These are phyloP conservation scores for Ictalurus furcatus DNA, from an alignment of 2,113 vertebrate genomes.

Conservation along the genomic window DNA sequence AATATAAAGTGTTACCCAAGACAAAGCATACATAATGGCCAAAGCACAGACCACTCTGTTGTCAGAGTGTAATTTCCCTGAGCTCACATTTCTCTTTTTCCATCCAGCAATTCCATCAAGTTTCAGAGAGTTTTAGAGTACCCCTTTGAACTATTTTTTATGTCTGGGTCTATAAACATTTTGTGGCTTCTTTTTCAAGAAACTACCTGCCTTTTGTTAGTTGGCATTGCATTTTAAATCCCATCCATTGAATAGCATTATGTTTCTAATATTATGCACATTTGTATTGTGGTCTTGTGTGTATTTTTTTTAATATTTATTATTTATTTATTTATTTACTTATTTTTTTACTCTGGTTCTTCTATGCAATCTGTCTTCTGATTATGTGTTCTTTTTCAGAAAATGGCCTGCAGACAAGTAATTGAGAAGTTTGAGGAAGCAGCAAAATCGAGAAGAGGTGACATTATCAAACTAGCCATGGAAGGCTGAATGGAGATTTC, in stretches of 20 bases:
- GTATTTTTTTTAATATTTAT: no score
- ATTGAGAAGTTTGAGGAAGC: constrained; percentile 73
- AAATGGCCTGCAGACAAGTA: constrained; percentile 69
- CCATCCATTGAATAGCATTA: background rate
- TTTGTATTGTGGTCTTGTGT: background rate
- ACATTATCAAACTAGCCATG: constrained; percentile 70
- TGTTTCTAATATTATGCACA: background rate
- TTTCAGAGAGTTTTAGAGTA: background rate
- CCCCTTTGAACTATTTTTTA: background rate
- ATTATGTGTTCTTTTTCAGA: constrained; percentile 64
- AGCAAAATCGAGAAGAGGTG: constrained; percentile 61
- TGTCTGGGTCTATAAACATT: background rate
- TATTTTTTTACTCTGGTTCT: background rate
- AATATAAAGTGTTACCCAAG: background rate
- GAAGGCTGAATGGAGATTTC: constrained; percentile 57
- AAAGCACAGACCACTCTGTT: background rate
- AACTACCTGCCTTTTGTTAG: background rate
- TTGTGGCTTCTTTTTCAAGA: background rate
- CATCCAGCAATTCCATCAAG: background rate
- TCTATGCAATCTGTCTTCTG: background rate
- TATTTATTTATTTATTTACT: no score
- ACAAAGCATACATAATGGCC: background rate
- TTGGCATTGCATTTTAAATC: background rate
- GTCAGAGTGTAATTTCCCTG: background rate
- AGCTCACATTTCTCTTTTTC: constrained; percentile 2